These are phyloP conservation scores for Ophion slaviceki DNA, from an alignment of 2,888 invertebrate genomes.

Conservation along the genomic window DNA sequence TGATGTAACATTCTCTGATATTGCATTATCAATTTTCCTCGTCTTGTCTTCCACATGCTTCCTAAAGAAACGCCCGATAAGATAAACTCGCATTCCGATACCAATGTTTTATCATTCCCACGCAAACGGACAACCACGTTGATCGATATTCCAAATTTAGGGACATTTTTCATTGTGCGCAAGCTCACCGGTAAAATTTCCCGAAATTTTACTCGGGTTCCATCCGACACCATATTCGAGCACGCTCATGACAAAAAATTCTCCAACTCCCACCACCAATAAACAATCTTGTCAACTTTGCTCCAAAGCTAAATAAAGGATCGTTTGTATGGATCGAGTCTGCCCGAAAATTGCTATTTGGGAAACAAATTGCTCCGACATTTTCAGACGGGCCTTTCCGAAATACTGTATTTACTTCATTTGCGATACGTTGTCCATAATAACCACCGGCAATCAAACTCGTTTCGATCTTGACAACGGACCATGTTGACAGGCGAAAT, in stretches of 20 bases:
- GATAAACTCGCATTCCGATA: no score
- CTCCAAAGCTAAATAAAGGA: no score
- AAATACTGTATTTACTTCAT: background rate
- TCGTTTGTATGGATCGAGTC: background rate
- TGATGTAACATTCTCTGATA: conserved; percentile 22
- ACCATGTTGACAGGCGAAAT: conserved; percentile 35
- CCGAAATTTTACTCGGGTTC: no score
- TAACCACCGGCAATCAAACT: background rate
- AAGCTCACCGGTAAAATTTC: no score
- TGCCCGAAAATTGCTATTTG: background rate
- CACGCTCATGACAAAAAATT: no score
- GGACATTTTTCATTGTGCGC: no score
- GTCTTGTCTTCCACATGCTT: background rate
- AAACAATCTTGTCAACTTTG: no score
- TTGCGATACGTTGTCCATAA: background rate
- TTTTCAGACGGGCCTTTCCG: background rate
- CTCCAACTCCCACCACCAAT: no score
- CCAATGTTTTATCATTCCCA: no score
- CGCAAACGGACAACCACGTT: no score
- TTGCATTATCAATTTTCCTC: conserved; percentile 1
- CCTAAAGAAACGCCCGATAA: background rate
- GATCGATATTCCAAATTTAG: no score
- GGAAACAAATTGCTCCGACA: background rate
- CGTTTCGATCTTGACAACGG: background rate
- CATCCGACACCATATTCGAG: no score